Conservation (phyloP, 2,888 invertebrate species). For the Smittia aterrima region DNA sequence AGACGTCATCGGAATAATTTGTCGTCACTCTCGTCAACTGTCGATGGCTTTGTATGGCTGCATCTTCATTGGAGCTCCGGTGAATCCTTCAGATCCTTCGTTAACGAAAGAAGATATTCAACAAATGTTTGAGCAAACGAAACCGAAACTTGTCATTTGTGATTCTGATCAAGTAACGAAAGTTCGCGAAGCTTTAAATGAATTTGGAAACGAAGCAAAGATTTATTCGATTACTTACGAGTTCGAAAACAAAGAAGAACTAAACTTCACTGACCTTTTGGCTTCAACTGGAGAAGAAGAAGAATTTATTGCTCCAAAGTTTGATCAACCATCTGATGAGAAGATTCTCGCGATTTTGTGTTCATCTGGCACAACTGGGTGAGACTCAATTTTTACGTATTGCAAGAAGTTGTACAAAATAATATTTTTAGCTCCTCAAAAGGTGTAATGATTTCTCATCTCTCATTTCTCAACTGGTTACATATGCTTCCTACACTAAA, state of each 20-base stretch:
- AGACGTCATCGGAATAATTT: slow-evolving; percentile 34
- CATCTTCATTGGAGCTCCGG: slow-evolving; percentile 11
- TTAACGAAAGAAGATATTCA: neutral
- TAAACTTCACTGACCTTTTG: neutral
- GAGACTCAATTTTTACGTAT: neutral
- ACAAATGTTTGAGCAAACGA: slow-evolving; percentile 12
- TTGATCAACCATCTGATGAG: neutral
- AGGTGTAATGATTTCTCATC: neutral
- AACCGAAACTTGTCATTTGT: slow-evolving; percentile 28
- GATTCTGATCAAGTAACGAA: slow-evolving; percentile 3
- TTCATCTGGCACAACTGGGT: neutral
- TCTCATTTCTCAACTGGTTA: no score
- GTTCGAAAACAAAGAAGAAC: neutral
- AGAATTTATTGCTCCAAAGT: neutral
- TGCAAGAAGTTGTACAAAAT: neutral
- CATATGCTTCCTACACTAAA: no score
- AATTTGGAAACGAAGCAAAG: neutral
- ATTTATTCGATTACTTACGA: neutral
- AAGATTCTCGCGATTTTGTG: neutral
- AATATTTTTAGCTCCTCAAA: neutral
- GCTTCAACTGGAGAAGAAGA: neutral
- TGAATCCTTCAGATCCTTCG: slow-evolving; percentile 18
- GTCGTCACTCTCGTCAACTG: neutral
- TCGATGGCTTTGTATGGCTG: slow-evolving; percentile 16
- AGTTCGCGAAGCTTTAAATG: neutral